Evolutionary conservation across 2,888 invertebrate species (phyloP).

Genomic region (Eristalinus sepulchralis): DNA sequence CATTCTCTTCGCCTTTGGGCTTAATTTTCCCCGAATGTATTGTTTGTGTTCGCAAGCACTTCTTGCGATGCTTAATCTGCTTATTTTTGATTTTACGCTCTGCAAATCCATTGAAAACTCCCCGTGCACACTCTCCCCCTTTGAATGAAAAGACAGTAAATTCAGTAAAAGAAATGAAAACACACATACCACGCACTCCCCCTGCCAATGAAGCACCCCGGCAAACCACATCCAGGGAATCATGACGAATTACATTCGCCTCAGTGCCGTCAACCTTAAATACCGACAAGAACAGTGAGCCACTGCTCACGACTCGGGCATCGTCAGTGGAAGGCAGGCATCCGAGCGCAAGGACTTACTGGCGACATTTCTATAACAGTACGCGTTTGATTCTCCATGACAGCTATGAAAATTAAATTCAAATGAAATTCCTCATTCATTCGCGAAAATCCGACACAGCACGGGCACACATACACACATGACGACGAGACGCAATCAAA

Average conservation of each 20-base stretch:
- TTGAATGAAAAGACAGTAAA: not conserved
- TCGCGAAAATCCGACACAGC: not conserved
- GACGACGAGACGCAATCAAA: not conserved
- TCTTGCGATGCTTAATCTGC: not conserved
- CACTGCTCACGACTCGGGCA: not conserved
- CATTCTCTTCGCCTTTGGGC: not conserved
- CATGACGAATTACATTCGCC: not conserved
- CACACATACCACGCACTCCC: not conserved
- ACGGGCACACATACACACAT: not conserved
- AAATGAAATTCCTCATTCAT: conserved; percentile 27
- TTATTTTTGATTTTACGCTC: not conserved
- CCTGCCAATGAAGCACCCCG: not conserved
- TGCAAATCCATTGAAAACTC: too few relatives aligned
- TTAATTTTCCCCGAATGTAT: not conserved
- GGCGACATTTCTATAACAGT: not conserved
- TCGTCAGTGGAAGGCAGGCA: not conserved
- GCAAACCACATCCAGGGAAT: not conserved
- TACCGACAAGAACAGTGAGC: not conserved
- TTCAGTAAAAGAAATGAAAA: not conserved
- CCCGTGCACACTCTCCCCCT: not conserved
- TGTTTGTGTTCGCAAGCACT: not conserved
- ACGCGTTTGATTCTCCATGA: not conserved
- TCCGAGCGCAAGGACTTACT: not conserved
- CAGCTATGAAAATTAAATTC: conserved; percentile 22
- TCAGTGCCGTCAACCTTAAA: not conserved